phyloP scores from a whole-genome alignment of 2,888 invertebrate genomes.

The Eurytoma adleriae region DNA sequence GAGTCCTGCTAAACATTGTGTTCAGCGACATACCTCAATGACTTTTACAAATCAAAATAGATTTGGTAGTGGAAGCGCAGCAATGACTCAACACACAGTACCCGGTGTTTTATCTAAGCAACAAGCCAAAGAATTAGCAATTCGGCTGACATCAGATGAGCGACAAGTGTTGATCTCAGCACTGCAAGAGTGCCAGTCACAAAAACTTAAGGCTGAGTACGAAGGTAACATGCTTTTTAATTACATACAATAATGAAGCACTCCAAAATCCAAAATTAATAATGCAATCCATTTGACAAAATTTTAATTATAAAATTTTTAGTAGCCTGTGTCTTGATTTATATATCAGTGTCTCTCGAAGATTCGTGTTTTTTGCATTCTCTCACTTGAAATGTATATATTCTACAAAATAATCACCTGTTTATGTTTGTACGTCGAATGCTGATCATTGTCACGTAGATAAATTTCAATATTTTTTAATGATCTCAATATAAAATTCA shows the following conservation, averaged over 20 bases:
- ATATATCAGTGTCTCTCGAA: conserved; percentile 27
- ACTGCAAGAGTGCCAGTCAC: conserved; percentile 85
- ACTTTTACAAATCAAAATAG: conserved; percentile 43
- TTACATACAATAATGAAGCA: conserved; percentile 47
- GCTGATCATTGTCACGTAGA: conserved; percentile 45
- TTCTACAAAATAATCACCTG: conserved; percentile 35
- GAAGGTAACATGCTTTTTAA: conserved; percentile 80
- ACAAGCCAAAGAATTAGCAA: conserved; percentile 85
- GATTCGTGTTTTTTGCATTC: conserved; percentile 38
- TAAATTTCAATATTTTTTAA: conserved; percentile 27
- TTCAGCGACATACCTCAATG: conserved; percentile 11
- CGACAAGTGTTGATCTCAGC: conserved; percentile 83
- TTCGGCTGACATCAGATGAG: conserved; percentile 85
- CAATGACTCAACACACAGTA: conserved; percentile 56
- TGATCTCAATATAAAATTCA: conserved; percentile 34
- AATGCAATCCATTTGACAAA: conserved; percentile 15
- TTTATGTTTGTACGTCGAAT: conserved; percentile 48
- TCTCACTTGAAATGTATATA: conserved; percentile 29
- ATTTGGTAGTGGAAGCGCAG: conserved; percentile 59
- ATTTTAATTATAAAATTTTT: conserved; percentile 41
- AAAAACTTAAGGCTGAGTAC: conserved; percentile 85
- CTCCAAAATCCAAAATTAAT: conserved; percentile 36
- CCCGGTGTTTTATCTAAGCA: conserved; percentile 79
- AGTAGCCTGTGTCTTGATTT: conserved; percentile 38
- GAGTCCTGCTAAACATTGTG: background rate